Percentiles rank a stretch among this genome's conserved stretches.
phyloP scores from a whole-genome alignment of 2,113 vertebrate species.

The Coturnix japonica region DNA sequence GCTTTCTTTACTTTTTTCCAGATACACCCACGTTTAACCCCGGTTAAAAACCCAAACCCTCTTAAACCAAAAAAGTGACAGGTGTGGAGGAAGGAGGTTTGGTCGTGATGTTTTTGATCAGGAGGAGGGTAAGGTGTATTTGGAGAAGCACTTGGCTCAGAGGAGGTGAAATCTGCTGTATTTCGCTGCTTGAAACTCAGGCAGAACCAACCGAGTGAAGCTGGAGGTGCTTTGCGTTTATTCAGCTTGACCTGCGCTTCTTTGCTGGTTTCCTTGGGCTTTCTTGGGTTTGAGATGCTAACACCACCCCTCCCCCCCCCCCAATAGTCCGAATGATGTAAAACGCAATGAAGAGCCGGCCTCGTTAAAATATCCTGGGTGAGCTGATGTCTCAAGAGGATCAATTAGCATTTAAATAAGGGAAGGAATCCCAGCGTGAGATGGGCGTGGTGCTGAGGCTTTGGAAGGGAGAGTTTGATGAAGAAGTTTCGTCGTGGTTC shows the following conservation, averaged over 20 bases:
- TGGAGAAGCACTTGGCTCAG: background rate
- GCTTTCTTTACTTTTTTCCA: background rate
- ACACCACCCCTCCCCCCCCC: background rate
- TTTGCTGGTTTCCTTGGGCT: background rate
- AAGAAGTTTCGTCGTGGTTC: slow-evolving; percentile 70
- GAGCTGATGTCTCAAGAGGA: slow-evolving; percentile 62
- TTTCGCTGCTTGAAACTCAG: background rate
- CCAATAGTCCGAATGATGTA: background rate
- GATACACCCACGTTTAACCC: background rate
- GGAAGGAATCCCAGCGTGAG: background rate
- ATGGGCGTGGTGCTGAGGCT: slow-evolving; percentile 27
- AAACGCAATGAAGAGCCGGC: background rate
- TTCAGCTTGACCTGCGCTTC: background rate
- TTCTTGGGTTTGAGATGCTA: background rate
- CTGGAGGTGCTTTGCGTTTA: background rate
- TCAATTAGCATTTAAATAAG: slow-evolving; percentile 70
- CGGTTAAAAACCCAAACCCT: background rate
- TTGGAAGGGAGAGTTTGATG: slow-evolving; percentile 59
- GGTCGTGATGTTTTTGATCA: rapidly evolving
- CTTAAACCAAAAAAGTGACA: background rate
- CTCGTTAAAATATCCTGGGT: slow-evolving; percentile 1
- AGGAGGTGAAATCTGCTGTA: background rate
- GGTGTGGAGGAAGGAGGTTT: background rate
- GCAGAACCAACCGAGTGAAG: background rate
- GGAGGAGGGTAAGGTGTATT: background rate